Evolutionary conservation across 2,888 invertebrate species (phyloP).

Genomic region (Pollenia angustigena): DNA sequence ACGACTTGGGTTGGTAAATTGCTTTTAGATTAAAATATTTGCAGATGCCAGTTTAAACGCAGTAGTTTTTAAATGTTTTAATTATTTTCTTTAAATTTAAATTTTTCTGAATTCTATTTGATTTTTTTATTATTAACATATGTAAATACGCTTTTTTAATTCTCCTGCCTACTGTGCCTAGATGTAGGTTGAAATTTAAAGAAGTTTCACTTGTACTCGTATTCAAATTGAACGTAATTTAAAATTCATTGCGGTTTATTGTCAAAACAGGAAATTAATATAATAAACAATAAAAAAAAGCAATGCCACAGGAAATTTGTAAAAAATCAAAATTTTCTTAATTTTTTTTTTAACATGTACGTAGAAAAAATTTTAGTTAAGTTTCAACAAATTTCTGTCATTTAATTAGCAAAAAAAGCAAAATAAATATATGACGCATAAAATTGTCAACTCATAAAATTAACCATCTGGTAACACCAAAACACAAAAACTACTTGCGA

Average conservation of each 20-base stretch:
- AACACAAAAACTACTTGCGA: too few species aligned
- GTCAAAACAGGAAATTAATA: constrained; percentile 56
- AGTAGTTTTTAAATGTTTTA: too few species aligned
- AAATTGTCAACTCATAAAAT: too few species aligned
- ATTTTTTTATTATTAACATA: neutral
- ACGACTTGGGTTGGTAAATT: too few species aligned
- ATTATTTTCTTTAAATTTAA: too few species aligned
- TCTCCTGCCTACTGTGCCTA: neutral
- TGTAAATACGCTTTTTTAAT: neutral
- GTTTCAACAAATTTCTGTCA: neutral
- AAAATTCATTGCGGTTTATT: constrained; percentile 41
- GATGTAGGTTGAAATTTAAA: constrained; percentile 4
- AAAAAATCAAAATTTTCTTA: neutral
- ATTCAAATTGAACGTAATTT: constrained; percentile 24
- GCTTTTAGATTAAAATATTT: too few species aligned
- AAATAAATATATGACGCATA: too few species aligned
- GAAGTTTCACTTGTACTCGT: neutral
- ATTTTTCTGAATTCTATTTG: too few species aligned
- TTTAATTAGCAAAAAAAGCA: too few species aligned
- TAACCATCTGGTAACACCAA: too few species aligned
- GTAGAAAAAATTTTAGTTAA: neutral
- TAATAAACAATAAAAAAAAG: neutral
- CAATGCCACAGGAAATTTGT: constrained; percentile 41
- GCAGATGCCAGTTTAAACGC: too few species aligned
- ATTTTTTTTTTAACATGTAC: neutral